phyloP scores from a whole-genome alignment of 2,113 vertebrate genomes.

The Otis tarda region DNA sequence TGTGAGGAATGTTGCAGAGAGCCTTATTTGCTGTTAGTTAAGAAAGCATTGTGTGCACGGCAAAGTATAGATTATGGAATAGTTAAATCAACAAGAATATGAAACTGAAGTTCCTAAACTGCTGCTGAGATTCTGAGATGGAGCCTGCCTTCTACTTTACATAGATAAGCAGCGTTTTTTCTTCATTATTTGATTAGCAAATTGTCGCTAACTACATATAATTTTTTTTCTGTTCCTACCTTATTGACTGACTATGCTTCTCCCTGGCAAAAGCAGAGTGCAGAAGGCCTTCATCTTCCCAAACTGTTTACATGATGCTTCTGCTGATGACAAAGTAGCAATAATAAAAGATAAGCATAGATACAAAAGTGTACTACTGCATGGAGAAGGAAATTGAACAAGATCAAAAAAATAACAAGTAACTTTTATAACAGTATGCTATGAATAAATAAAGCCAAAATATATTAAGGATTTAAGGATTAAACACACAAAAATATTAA shows the following conservation, averaged over 20 bases:
- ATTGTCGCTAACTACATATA: not conserved
- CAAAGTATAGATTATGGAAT: not conserved
- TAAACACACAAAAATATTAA: not conserved
- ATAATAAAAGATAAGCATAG: not conserved
- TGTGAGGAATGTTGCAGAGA: not conserved
- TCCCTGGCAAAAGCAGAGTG: not conserved
- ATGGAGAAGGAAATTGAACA: not conserved
- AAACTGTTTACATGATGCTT: not conserved
- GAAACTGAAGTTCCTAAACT: not conserved
- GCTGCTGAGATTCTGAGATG: not conserved
- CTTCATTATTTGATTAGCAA: not conserved
- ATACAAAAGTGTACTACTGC: not conserved
- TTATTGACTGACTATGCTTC: not conserved
- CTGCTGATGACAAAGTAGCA: not conserved
- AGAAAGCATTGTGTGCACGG: not conserved
- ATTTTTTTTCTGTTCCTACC: not conserved
- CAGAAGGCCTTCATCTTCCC: not conserved
- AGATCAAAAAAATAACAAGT: not conserved
- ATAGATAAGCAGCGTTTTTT: rapidly evolving
- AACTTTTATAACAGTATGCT: not conserved
- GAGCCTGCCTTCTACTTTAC: not conserved
- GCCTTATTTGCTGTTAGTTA: not conserved
- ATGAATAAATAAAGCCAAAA: not conserved
- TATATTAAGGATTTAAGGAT: not conserved
- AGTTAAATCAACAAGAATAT: not conserved